Base-by-base conservation (phyloP, 2,888 invertebrate species). In the Agrotis segetum region DNA sequence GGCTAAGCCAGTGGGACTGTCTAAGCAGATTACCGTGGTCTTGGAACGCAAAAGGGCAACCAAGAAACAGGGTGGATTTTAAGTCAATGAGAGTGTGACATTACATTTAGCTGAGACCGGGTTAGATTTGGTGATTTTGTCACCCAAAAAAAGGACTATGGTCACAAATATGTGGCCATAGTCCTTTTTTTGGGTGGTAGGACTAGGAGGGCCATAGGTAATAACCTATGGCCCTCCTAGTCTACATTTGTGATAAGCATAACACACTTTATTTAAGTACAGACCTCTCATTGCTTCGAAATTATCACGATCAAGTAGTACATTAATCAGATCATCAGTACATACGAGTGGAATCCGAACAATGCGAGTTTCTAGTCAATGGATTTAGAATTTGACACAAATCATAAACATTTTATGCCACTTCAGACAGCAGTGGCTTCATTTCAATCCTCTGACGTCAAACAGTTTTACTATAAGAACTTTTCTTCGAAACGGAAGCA, bases 401-500 rank as follows among this genome's bases (percentile, higher is more conserved):
- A 75, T 71, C 66, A 71, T 73, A 71, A 67, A 71, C 56, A 81
- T 81, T 63, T 75, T 68, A 73, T 68, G 58, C 62, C 50, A 79
- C 60, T 82, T 72, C 71, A 67, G 75, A 81, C 66, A 74, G 61
- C 21, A 61, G 50, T 52, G 47, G 46, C 55, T 71, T 80, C 67
- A 81, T 72, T 61, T 77, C 46, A 58, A 14, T 9, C 52, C 6
- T 61, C 52, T 71, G 70, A 83, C 74, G 73, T 76, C 75, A 81
- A 60, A 59, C 44, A 19, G 49, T 34, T 50, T 56, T 21, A 59
- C 61, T 69, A 62, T 65, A 63, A 76, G 74, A 84, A 67, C 21
- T 75, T 74, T 84, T 84, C 83, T 60, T 34, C 52, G 83, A 85
- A 85, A 58, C 72, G 77, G 75, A 77, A 81, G 74, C 67, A 58